Conservation (phyloP, 2,113 vertebrate species). For the Grammomys dolichurus region DNA sequence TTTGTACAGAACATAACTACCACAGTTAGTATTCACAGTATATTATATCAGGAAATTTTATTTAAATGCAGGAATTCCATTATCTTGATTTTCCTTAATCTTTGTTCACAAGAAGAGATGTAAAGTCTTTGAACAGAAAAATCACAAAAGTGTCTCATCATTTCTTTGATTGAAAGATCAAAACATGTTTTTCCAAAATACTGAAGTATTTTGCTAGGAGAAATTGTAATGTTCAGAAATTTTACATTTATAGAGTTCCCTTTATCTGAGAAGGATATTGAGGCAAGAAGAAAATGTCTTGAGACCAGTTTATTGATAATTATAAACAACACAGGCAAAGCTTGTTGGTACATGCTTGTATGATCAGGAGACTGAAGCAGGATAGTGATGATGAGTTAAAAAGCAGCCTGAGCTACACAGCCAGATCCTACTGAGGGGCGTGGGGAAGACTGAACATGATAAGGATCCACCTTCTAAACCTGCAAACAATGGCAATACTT, state of each 20-base stretch:
- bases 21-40: constrained; percentile 30
- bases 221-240: constrained; percentile 27
- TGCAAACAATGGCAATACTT: background rate
- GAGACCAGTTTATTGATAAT: constrained; percentile 3
- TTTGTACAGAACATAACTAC: background rate
- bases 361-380: background rate
- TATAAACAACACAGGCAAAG: background rate
- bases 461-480: background rate
- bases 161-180: constrained; percentile 36
- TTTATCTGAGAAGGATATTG: constrained; percentile 8
- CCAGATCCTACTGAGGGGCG: background rate
- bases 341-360: background rate
- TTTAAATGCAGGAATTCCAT: constrained; percentile 18
- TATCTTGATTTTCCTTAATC: constrained; percentile 35
- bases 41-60: constrained; percentile 25
- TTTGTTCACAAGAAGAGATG: constrained; percentile 36
- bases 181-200: constrained; percentile 55
- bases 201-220: constrained; percentile 37
- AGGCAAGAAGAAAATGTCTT: constrained; percentile 14
- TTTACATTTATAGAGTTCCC: background rate
- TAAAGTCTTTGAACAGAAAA: constrained; percentile 25
- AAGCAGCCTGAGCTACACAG: background rate
- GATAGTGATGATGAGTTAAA: background rate
- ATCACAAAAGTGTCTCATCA: constrained; percentile 35
- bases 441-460: background rate